Evolutionary conservation across 2,113 vertebrate species (phyloP), one percentile per base, ranked within the genome.

Genomic region (Leptodactylus fuscus): DNA sequence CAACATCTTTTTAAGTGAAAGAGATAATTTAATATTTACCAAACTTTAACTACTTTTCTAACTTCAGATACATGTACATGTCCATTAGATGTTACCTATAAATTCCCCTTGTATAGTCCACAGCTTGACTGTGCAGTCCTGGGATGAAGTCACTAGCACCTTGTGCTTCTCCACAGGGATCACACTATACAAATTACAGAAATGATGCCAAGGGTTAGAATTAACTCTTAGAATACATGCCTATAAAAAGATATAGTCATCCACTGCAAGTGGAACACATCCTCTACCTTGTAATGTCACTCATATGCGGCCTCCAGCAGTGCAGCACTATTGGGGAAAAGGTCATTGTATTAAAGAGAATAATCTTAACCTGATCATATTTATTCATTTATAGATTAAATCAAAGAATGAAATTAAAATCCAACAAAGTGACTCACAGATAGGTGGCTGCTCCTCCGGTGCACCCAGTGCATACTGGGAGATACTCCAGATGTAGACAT

Each of bases 111-210:
- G 60, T 36, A 84, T n/a, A 79, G 49, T 85, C 89, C 89, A 90
- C 36, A 90, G 87, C 44, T 80, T 89, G 22, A 89, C 44, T 5
- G 65, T 86, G 51, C 85, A 88, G 82, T 89, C 89, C 44, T 81
- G 24, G 36, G 89, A 86, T n/a, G 88, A 87, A 12, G 86, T 88
- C 16, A 87, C 34, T 22, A 89, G 24, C 46, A 89, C 29, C n/a
- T 85, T 86, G 18, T 89, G 27, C 29, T 88, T 86, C 38, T 48
- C 55, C 32, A 89, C 44, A 24, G 75, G 71, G 15, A n/a, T 65
- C 16, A 89, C 67, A 46, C 88, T 89, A 29, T 15, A 38, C 10
- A 69, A 38, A 78, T 53, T 4, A 34, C 18, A 69, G 0, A 38
- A 44, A 46, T 20, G 32, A 5, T 55, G 20, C 2, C n/a, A 53